phyloP scores from a whole-genome alignment of 2,888 invertebrate species.

The Crioceris asparagi region DNA sequence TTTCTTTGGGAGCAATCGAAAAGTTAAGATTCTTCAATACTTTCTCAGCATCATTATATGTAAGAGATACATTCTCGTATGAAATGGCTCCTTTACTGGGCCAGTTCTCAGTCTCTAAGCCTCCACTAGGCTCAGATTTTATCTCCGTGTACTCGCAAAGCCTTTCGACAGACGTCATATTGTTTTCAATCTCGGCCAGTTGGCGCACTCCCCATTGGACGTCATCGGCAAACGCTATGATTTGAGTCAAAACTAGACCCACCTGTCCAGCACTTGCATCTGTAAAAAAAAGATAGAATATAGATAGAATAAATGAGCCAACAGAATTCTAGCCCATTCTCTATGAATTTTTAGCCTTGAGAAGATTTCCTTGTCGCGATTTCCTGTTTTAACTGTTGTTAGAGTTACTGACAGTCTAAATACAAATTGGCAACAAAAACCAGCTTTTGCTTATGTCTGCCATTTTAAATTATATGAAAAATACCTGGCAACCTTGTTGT shows the following conservation, averaged over 20 bases:
- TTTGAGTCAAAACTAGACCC: slow-evolving; percentile 64
- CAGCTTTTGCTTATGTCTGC: too few species aligned
- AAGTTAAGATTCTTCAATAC: slow-evolving; percentile 64
- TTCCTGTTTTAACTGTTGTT: too few species aligned
- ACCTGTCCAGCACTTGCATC: slow-evolving; percentile 24
- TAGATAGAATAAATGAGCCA: too few species aligned
- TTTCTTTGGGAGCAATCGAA: slow-evolving; percentile 53
- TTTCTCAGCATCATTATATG: slow-evolving; percentile 59
- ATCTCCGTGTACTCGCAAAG: slow-evolving; percentile 42
- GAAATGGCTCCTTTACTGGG: slow-evolving; percentile 56
- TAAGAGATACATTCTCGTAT: slow-evolving; percentile 57
- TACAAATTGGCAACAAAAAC: too few species aligned
- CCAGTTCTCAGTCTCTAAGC: slow-evolving; percentile 53
- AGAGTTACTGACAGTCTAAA: too few species aligned
- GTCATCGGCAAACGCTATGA: slow-evolving; percentile 60
- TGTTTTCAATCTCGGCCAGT: slow-evolving; percentile 70
- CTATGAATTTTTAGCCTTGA: too few species aligned
- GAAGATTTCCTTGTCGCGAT: too few species aligned
- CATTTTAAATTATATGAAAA: too few species aligned
- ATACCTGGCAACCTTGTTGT: too few species aligned
- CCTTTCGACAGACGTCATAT: slow-evolving; percentile 85
- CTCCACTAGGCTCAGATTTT: slow-evolving; percentile 30
- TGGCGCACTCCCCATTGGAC: slow-evolving; percentile 59
- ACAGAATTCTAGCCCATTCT: too few species aligned
- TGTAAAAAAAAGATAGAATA: too few species aligned